Evolutionary conservation across 2,113 vertebrate species (phyloP).

Genomic region (Halcyon malimbica): DNA sequence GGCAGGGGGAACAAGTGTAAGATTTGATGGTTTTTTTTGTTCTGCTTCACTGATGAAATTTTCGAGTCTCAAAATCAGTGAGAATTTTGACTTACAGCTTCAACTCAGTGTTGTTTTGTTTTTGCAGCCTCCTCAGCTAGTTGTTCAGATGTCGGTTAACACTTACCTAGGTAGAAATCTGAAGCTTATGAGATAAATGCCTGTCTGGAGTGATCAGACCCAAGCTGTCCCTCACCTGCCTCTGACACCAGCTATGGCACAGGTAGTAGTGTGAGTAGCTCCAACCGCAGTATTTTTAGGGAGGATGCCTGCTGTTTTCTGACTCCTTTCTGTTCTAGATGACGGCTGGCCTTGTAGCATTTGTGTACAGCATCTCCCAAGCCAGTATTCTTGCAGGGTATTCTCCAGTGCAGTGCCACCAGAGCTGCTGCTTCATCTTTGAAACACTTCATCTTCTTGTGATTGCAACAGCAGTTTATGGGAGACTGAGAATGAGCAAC

Average conservation of each 20-base stretch:
- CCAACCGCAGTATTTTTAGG: not conserved
- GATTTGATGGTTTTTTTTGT: not conserved
- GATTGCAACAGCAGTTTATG: not conserved
- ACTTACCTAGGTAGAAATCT: not conserved
- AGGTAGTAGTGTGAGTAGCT: not conserved
- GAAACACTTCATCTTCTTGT: not conserved
- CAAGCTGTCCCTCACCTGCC: not conserved
- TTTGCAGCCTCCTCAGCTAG: not conserved
- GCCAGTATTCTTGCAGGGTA: not conserved
- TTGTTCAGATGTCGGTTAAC: not conserved
- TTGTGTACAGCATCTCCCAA: not conserved
- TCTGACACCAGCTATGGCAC: not conserved
- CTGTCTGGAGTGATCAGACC: not conserved
- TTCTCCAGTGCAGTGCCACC: not conserved
- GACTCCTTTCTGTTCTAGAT: not conserved
- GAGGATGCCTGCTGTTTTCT: not conserved
- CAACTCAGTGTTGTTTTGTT: not conserved
- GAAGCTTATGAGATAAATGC: not conserved
- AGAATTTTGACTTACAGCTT: not conserved
- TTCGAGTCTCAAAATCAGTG: not conserved
- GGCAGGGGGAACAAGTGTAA: not conserved
- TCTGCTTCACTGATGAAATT: not conserved
- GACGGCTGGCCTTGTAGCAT: not conserved
- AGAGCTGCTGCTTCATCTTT: not conserved
- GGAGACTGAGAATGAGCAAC: not conserved